Conservation (phyloP, 2,888 invertebrate genomes). For the Drosophila rubida region DNA sequence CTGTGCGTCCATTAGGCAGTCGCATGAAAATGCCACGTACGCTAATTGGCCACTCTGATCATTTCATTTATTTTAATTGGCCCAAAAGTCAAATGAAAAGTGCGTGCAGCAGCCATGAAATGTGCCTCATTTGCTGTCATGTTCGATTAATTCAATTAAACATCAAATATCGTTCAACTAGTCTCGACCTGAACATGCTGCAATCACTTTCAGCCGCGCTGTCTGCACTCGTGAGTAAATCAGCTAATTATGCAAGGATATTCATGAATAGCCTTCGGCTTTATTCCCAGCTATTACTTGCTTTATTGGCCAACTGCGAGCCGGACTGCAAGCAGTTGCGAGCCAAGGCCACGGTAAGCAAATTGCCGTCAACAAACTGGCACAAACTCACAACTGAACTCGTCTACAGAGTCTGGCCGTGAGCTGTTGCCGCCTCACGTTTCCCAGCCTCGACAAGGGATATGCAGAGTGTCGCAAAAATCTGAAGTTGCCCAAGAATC, state of each 20-base stretch:
- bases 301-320: slow-evolving; percentile 10
- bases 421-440: slow-evolving; percentile 59
- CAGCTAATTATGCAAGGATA: slow-evolving; percentile 1
- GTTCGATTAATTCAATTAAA: slow-evolving; percentile 43
- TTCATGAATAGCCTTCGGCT: background rate
- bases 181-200: slow-evolving; percentile 29
- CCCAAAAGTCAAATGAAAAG: slow-evolving; percentile 37
- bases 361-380: background rate
- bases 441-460: slow-evolving; percentile 52
- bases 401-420: slow-evolving; percentile 38
- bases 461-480: slow-evolving; percentile 37
- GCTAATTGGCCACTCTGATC: slow-evolving; percentile 54
- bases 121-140: slow-evolving; percentile 28
- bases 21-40: slow-evolving; percentile 27
- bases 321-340: slow-evolving; percentile 36
- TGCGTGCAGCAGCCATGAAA: slow-evolving; percentile 35
- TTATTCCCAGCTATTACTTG: slow-evolving; percentile 25
- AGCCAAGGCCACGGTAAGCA: slow-evolving; percentile 61
- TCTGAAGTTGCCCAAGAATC: slow-evolving; percentile 36
- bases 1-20: slow-evolving; percentile 13
- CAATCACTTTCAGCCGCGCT: background rate
- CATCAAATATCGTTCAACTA: slow-evolving; percentile 11
- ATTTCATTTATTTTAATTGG: slow-evolving; percentile 67
- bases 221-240: slow-evolving; percentile 32
- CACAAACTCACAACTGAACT: background rate